These are phyloP conservation scores for Zeugodacus cucurbitae DNA, from an alignment of 1,140 invertebrate species.

Conservation along the genomic window DNA sequence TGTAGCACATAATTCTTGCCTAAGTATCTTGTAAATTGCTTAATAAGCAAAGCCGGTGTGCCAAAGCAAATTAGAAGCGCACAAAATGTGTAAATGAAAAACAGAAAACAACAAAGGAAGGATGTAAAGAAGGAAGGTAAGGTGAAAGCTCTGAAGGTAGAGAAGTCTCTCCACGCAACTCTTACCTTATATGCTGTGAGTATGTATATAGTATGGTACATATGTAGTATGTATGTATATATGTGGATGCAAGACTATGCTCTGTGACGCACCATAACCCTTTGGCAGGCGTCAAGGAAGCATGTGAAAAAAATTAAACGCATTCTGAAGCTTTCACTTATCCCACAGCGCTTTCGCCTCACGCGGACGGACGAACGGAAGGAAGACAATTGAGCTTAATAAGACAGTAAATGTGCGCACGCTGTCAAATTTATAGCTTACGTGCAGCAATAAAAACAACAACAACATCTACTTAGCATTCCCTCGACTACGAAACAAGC, in stretches of 20 bases:
- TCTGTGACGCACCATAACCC: not conserved
- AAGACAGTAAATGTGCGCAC: slow-evolving; percentile 11
- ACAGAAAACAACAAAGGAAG: not conserved
- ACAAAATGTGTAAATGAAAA: slow-evolving; percentile 7
- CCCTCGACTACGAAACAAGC: not conserved
- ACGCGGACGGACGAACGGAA: not conserved
- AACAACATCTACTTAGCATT: not conserved
- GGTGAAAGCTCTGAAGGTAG: not conserved
- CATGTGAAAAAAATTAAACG: not conserved
- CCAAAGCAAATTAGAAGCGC: slow-evolving; percentile 22
- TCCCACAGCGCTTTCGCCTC: not conserved
- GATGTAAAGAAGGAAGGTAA: not conserved
- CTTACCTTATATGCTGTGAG: not conserved
- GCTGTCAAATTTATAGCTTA: slow-evolving; percentile 30
- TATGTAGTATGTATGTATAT: not conserved
- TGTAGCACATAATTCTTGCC: slow-evolving; percentile 65
- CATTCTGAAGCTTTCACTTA: not conserved
- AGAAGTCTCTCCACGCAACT: not conserved
- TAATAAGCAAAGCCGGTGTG: slow-evolving; percentile 50
- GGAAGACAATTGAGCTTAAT: slow-evolving; percentile 8
- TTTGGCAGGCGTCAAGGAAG: not conserved
- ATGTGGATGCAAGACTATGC: not conserved
- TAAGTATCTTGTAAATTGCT: slow-evolving; percentile 65
- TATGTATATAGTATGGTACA: not conserved
- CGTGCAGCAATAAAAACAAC: not conserved